These are phyloP conservation scores for Tetranychus piercei DNA, from an alignment of 2,888 invertebrate genomes.

Conservation along the genomic window DNA sequence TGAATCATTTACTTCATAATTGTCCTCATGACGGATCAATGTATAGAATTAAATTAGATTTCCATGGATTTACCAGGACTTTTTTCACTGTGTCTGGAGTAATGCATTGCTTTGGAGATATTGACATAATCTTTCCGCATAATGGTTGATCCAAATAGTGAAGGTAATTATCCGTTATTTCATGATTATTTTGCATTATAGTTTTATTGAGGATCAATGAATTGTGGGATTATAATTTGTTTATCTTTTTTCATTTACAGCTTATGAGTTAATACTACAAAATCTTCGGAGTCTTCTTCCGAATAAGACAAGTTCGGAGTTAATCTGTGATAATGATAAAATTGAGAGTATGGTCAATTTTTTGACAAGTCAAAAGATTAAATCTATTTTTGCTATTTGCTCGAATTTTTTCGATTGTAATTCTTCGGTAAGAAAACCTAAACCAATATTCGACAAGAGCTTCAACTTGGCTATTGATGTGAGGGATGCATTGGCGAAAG, in stretches of 20 bases:
- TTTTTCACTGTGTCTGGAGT: too few relatives aligned
- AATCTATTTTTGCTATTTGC: background rate
- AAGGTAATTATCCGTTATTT: too few relatives aligned
- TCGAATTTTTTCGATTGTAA: background rate
- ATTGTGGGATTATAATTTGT: background rate
- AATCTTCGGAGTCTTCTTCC: background rate
- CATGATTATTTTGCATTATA: too few relatives aligned
- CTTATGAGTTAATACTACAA: background rate
- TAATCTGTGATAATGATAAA: background rate
- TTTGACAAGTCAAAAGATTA: background rate
- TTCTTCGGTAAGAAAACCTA: background rate
- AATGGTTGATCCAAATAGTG: too few relatives aligned
- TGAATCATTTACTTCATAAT: too few relatives aligned
- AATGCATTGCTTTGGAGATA: too few relatives aligned
- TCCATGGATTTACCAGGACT: too few relatives aligned
- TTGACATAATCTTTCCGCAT: too few relatives aligned
- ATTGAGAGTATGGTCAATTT: background rate
- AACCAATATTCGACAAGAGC: background rate
- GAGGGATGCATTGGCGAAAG: constrained; percentile 4
- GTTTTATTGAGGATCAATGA: too few relatives aligned
- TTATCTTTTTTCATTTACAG: background rate
- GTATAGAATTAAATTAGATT: too few relatives aligned
- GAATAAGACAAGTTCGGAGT: background rate
- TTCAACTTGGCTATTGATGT: constrained; percentile 8
- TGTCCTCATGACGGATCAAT: too few relatives aligned